Percentiles rank a stretch among this genome's conserved stretches.
Evolutionary conservation across 2,888 invertebrate species (phyloP).

Genomic region (Trichogramma dendrolimi): DNA sequence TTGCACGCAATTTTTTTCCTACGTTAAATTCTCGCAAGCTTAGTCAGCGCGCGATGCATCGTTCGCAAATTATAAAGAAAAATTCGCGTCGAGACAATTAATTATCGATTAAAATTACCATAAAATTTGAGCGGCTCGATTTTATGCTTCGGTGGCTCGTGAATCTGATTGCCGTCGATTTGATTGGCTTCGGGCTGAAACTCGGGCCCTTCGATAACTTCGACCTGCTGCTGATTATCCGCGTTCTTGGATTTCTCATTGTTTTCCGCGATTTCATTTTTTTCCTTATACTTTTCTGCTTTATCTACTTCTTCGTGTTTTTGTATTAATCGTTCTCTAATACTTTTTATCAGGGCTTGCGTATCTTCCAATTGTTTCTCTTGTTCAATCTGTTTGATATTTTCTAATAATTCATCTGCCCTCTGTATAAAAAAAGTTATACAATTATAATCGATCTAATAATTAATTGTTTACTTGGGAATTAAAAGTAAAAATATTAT

Average conservation of each 20-base stretch:
- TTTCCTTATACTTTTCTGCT: constrained; percentile 10
- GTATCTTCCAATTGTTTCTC: too few species aligned
- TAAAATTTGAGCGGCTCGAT: constrained; percentile 42
- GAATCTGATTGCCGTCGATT: constrained; percentile 47
- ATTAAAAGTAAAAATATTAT: not conserved
- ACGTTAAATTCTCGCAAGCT: not conserved
- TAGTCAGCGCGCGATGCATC: too few species aligned
- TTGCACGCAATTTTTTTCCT: constrained; percentile 1
- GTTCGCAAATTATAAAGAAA: too few species aligned
- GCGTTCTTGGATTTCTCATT: constrained; percentile 17
- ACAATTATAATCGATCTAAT: too few species aligned
- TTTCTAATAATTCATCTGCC: not conserved
- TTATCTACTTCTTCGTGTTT: too few species aligned
- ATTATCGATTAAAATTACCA: constrained; percentile 33
- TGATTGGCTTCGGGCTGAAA: constrained; percentile 48
- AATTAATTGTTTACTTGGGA: too few species aligned
- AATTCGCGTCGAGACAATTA: not conserved
- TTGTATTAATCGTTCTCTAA: too few species aligned
- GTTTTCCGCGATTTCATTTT: constrained; percentile 32
- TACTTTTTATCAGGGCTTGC: too few species aligned
- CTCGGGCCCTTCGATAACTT: constrained; percentile 54
- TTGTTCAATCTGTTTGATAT: not conserved
- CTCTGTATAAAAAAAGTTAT: too few species aligned
- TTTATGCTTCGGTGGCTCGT: constrained; percentile 47
- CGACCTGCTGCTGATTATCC: constrained; percentile 34